Evolutionary conservation across 2,113 vertebrate genomes (phyloP), one percentile per base, ranked within the genome.

Genomic region (Solenodon paradoxus): DNA sequence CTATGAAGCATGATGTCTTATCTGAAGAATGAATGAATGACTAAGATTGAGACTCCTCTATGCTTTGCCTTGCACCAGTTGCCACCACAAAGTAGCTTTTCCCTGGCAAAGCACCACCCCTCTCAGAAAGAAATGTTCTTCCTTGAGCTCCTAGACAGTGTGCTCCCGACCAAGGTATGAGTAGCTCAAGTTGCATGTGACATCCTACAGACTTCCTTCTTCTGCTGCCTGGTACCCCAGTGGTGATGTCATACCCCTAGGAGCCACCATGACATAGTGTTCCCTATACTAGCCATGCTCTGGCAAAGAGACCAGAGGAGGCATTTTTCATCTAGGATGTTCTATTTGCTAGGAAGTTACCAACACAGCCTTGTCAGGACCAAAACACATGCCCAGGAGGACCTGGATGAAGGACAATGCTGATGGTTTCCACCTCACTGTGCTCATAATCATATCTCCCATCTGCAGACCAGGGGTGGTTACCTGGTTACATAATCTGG

Each of bases 371-470:
- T 30, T 69, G 19, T 20, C 4, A 61, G 30, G 32, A 32, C 57
- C 11, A 16, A 42, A 32, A 49, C 63, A 19, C 26, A 63, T 13
- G 47, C 5, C 32, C 20, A 1, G 2, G n/a, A 66, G 55, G 22
- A 15, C 26, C 3, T 42, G 66, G 61, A 57, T 49, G 26, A 8
- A 30, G n/a, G 40, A 64, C 9, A 19, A 19, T 7, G 3, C 59
- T 7, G 59, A 80, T 0, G 12, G 16, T 35, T 42, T 9, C 53
- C 28, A 35, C 53, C 11, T 15, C 20, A 0, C 45, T 16, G 9
- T 15, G 26, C 15, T 68, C 3, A 4, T 1, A 40, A 9, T 1
- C 51, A 1, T 2, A 5, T 22, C n/a, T 82, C 61, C 22, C 13
- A 30, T 93, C 63, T 13, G 26, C 40, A 71, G 12, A n/a, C 40